Conservation (phyloP, 2,797 vertebrate genomes). For the Anguilla pacifica region DNA sequence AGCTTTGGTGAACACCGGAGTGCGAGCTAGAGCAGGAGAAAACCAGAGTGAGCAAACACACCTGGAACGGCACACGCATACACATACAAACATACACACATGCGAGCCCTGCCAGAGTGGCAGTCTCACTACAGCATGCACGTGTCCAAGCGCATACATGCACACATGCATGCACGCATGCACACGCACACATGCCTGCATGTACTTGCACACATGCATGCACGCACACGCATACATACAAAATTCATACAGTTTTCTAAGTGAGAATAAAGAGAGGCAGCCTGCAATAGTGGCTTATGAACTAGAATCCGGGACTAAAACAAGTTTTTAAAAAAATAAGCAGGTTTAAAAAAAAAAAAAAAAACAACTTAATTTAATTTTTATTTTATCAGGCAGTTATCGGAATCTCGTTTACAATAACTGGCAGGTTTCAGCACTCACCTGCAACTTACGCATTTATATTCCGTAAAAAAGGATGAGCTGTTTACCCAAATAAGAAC, state of each 20-base stretch:
- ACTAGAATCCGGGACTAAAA: neutral
- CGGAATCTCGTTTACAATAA: no score
- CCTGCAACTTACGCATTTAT: neutral
- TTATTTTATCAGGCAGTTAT: no score
- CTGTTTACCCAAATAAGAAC: neutral
- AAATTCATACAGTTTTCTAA: neutral
- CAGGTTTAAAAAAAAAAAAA: no score
- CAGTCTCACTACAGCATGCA: neutral
- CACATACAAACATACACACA: neutral
- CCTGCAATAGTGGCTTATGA: neutral
- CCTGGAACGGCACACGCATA: neutral
- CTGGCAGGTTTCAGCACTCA: neutral
- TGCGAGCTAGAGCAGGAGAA: constrained; percentile 52
- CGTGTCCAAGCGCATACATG: neutral
- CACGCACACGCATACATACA: neutral
- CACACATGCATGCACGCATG: neutral
- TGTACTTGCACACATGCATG: no score
- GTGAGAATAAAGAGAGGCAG: neutral
- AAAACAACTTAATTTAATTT: no score
- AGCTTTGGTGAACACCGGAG: constrained; percentile 74
- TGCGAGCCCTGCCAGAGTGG: neutral
- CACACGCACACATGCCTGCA: no score
- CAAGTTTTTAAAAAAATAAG: neutral
- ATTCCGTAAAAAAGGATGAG: neutral
- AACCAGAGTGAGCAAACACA: neutral